Base-by-base conservation (phyloP, 1,140 invertebrate genomes). In the Euwallacea similis region DNA sequence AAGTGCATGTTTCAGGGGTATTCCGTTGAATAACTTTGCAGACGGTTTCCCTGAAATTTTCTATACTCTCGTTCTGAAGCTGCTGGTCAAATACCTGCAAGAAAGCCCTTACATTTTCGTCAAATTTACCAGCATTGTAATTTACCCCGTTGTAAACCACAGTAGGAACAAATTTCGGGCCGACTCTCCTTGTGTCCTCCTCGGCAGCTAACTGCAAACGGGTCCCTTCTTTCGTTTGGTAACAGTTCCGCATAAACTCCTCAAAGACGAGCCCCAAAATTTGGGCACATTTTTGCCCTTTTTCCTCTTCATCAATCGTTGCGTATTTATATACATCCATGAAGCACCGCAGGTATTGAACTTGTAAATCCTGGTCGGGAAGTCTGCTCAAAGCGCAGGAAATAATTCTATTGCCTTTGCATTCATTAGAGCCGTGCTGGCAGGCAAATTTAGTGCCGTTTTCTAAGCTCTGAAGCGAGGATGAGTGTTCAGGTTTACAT, bases 81-180 rank as follows among this genome's bases (percentile, higher is more conserved):
- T 76, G 44, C 70, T 80, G 76, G 59, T 76, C 54, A 65, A 81
- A 79, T 59, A 64, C 47, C 79, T 81, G 66, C 61, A 77, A 77
- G 55, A 58, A 66, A 66, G 63, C 55, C 54, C 11, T 6, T 56
- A 66, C 46, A 46, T 50, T 69, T 66, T 13, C 47, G 0, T 50
- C 16, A 13, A 47, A 7, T 21, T 64, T 64, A 7, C 10, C 15
- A 42, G 2, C 0, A 16, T 16, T 6, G 13, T 15, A 13, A 44
- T 69, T 77, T 76, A 80, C 84, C 47, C 83, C 84, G 72, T 90
- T 87, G 46, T 89, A 83, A 9, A 87, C 76, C 63, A 90, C 81
- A n/a, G 88, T 88, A 0, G 89, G 89, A 0, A 90, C 86, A 74
- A 88, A 90, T 60, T 79, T 74, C 0, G 89, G 81, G 2, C 76